A percentile compares a stretch with the other conserved stretches of the same genome.
Evolutionary conservation across 2,113 vertebrate genomes (phyloP).

Genomic region (Notothenia rossii): DNA sequence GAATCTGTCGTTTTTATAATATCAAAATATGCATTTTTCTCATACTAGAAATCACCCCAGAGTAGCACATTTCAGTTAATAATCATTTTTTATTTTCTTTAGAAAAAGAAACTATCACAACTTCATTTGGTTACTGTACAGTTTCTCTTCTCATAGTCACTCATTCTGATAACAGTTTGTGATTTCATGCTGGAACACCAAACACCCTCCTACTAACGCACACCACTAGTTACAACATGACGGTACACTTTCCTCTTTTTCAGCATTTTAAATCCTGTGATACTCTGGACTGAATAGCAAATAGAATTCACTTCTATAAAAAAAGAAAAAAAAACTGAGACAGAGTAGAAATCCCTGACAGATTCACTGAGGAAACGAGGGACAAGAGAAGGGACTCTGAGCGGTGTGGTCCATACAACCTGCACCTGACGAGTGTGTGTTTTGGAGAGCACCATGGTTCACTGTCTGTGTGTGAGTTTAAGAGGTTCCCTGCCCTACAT

Average conservation of each 20-base stretch:
- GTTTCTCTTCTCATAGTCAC: constrained; percentile 77
- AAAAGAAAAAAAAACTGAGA: constrained; percentile 44
- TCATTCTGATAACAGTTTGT: constrained; percentile 74
- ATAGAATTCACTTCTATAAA: constrained; percentile 72
- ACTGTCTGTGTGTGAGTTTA: constrained; percentile 52
- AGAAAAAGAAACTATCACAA: constrained; percentile 84
- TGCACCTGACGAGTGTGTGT: constrained; percentile 68
- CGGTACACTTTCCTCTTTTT: constrained; percentile 62
- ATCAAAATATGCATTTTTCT: neutral
- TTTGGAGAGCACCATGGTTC: constrained; percentile 77
- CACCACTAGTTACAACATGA: constrained; percentile 76
- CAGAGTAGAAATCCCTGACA: constrained; percentile 80
- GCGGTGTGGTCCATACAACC: constrained; percentile 77
- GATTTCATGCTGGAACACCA: constrained; percentile 80
- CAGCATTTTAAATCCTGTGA: constrained; percentile 57
- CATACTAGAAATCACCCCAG: constrained; percentile 50
- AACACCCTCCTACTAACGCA: constrained; percentile 75
- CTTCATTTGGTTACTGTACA: constrained; percentile 83
- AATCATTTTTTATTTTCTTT: constrained; percentile 79
- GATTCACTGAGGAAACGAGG: constrained; percentile 65
- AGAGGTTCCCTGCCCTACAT: constrained; percentile 68
- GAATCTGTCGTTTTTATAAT: neutral
- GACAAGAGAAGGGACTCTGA: constrained; percentile 59
- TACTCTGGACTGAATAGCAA: constrained; percentile 64
- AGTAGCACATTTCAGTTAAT: constrained; percentile 64